Evolutionary conservation across 2,797 vertebrate species (phyloP), one percentile per base, ranked within the genome.

Genomic region (Platalea minor): DNA sequence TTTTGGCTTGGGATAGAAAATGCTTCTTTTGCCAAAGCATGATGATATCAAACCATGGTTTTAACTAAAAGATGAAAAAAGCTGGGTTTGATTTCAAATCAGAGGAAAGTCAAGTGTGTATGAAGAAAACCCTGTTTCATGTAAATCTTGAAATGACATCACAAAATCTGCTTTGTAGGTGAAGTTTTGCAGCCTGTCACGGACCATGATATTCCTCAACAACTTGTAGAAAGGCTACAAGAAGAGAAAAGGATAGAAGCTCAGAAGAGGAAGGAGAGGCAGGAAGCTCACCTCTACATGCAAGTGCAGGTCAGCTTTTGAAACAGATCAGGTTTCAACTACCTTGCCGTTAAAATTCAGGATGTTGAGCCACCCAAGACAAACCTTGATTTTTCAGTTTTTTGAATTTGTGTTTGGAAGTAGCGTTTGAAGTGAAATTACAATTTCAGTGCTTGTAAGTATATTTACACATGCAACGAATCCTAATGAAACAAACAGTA

Each of bases 271-370:
- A 99, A 99, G 98, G 99, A 99, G 96, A 98, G 99, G 26, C 99
- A 99, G 96, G 99, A 99, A 97, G 99, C 99, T 88, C 99, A 99
- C 73, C 99, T 99, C 78, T 99, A 99, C 97, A 99, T 99, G 99
- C 99, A 99, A 98, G 98, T 99, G 81, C 99, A 99, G 99, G 99
- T 99, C 86, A 97, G 98, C 29, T 68, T 88, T 60, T 29, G 18
- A 60, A 79, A 53, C 3, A 29, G 29, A 87, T 85, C 9, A n/a
- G 75, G 31, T 92, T 87, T 17, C 39, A 79, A 3, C 35, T 70
- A 3, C 16, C 37, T 91, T 64, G 24, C 17, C 9, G 6, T 77
- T 83, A 60, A 73, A 88, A 82, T 76, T 73, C 8, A 48, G 31
- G 48, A 21, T 21, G 11, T 39, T 76, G 59, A 91, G 10, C 17